Percentiles rank a stretch among this genome's conserved stretches.
These are phyloP conservation scores for Mamestra configurata DNA, from an alignment of 1,140 invertebrate species.

Conservation along the genomic window DNA sequence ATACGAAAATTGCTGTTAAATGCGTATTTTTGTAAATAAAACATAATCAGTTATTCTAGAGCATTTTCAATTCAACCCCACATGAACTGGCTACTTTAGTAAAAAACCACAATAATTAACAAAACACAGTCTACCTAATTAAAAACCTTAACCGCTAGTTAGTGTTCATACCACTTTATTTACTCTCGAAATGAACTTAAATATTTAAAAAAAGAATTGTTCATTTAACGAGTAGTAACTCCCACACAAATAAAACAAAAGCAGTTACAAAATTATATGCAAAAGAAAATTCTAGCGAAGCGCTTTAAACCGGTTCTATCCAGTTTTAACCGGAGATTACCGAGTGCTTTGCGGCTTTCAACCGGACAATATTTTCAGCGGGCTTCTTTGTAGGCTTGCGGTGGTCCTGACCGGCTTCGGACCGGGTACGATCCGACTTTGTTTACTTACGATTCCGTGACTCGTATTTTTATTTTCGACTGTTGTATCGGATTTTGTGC, in stretches of 20 bases:
- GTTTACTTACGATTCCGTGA: constrained; percentile 25
- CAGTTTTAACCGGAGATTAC: constrained; percentile 54
- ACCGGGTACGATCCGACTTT: neutral
- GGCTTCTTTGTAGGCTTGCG: constrained; percentile 50
- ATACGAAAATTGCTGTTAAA: too few relatives aligned
- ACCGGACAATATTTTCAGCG: constrained; percentile 62
- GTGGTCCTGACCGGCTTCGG: neutral
- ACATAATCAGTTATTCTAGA: too few relatives aligned
- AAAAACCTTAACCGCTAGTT: neutral
- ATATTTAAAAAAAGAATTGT: neutral
- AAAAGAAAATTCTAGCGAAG: constrained; percentile 34
- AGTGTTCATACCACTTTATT: neutral
- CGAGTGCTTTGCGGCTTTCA: constrained; percentile 65
- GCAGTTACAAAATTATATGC: constrained; percentile 7
- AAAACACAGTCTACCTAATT: too few relatives aligned
- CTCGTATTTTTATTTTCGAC: constrained; percentile 4
- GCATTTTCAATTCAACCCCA: too few relatives aligned
- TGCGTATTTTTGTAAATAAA: too few relatives aligned
- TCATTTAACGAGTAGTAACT: neutral
- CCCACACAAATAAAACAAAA: constrained; percentile 2
- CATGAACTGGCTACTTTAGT: too few relatives aligned
- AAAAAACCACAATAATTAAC: too few relatives aligned
- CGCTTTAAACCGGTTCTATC: constrained; percentile 31
- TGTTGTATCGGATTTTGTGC: neutral
- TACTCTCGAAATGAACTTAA: neutral